These are phyloP conservation scores for Sceloporus undulatus DNA, from an alignment of 2,113 vertebrate genomes.

Conservation along the genomic window DNA sequence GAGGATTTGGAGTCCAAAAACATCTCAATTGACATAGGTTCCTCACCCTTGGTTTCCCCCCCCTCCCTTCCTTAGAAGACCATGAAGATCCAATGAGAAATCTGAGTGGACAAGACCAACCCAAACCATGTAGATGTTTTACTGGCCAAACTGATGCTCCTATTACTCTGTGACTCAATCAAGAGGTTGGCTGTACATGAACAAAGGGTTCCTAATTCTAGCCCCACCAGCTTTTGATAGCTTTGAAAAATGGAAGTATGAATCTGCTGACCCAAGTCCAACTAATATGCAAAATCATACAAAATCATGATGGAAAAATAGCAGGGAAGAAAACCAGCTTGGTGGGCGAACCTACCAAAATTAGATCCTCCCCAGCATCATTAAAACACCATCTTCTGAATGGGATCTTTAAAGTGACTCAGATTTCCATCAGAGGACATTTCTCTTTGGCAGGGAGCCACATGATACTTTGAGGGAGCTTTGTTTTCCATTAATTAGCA, in stretches of 20 bases:
- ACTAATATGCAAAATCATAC: not conserved
- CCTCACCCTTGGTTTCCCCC: not conserved
- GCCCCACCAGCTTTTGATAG: no score
- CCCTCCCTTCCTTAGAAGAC: not conserved
- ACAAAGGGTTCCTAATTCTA: not conserved
- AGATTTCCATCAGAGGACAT: conserved; percentile 5
- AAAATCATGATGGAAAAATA: not conserved
- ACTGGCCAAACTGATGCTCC: not conserved
- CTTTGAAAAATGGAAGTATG: not conserved
- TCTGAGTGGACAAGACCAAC: no score
- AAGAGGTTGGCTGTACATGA: not conserved
- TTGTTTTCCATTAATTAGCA: conserved; percentile 27
- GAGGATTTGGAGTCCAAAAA: no score
- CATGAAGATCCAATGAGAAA: not conserved
- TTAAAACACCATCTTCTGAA: not conserved
- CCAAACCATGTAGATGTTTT: not conserved
- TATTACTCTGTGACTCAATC: not conserved
- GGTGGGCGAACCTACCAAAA: not conserved
- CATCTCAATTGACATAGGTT: not conserved
- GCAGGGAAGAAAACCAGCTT: not conserved
- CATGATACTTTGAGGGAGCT: not conserved
- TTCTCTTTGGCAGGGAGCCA: not conserved
- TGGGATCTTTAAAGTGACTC: conserved; percentile 14
- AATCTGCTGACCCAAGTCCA: not conserved
- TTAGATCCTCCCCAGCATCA: not conserved